Percentiles rank a stretch among this genome's conserved stretches.
These are phyloP conservation scores for Tamias sibiricus DNA, from an alignment of 2,113 vertebrate species.

Conservation along the genomic window DNA sequence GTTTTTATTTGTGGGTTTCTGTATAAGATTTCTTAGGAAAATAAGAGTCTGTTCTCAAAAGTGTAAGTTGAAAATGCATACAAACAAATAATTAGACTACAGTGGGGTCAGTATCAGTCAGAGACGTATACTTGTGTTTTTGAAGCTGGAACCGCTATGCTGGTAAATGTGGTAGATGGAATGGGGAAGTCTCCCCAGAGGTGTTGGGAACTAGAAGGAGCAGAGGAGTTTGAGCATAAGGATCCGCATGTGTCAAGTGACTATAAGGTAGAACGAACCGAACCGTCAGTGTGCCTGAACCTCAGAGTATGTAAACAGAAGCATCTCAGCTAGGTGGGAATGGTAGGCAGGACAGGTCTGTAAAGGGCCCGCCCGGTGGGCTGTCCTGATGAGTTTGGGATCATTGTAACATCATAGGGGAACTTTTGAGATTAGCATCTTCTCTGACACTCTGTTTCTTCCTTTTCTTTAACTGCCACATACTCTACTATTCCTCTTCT, in stretches of 20 bases:
- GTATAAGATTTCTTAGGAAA: neutral
- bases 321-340: neutral
- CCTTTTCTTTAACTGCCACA: neutral
- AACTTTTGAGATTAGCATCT: neutral
- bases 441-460: neutral
- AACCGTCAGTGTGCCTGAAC: neutral
- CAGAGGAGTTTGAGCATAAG: neutral
- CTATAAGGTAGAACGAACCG: neutral
- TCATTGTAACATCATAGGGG: neutral
- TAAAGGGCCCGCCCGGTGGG: neutral
- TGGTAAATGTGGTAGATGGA: neutral
- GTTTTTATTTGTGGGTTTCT: neutral
- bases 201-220: neutral
- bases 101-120: neutral
- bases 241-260: neutral
- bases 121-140: accelerated
- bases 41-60: neutral
- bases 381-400: accelerated
- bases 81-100: too few relatives aligned
- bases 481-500: neutral
- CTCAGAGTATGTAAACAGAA: too few relatives aligned
- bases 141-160: neutral
- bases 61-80: neutral
- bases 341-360: neutral
- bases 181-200: neutral